These are phyloP conservation scores for Ptyas mucosa DNA, from an alignment of 2,113 vertebrate species.

Conservation along the genomic window DNA sequence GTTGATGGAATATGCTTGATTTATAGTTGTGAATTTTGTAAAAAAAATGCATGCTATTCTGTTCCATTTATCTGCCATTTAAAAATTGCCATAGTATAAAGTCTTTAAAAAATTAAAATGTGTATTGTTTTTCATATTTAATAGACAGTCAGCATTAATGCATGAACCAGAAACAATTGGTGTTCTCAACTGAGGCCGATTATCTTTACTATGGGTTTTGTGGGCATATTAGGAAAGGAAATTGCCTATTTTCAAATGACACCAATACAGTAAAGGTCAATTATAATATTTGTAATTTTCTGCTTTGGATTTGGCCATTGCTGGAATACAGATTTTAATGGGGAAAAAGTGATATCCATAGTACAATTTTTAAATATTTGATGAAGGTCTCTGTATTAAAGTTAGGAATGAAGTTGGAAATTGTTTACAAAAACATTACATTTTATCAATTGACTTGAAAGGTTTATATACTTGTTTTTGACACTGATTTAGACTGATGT, in stretches of 20 bases:
- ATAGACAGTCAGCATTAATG: background rate
- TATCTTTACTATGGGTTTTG: background rate
- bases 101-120: background rate
- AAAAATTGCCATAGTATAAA: background rate
- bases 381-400: background rate
- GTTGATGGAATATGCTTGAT: conserved; percentile 33
- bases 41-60: background rate
- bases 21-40: no score
- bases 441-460: background rate
- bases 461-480: background rate
- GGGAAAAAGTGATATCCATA: background rate
- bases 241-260: background rate
- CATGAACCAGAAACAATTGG: background rate
- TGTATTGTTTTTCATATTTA: background rate
- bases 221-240: background rate
- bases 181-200: background rate
- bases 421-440: background rate
- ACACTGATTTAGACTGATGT: background rate
- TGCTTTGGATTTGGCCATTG: background rate
- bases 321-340: background rate
- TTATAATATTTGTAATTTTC: background rate
- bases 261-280: background rate
- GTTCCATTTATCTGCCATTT: background rate
- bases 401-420: background rate
- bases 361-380: background rate